Evolutionary conservation across 2,888 invertebrate species (phyloP).

Genomic region (Cantharis rustica): DNA sequence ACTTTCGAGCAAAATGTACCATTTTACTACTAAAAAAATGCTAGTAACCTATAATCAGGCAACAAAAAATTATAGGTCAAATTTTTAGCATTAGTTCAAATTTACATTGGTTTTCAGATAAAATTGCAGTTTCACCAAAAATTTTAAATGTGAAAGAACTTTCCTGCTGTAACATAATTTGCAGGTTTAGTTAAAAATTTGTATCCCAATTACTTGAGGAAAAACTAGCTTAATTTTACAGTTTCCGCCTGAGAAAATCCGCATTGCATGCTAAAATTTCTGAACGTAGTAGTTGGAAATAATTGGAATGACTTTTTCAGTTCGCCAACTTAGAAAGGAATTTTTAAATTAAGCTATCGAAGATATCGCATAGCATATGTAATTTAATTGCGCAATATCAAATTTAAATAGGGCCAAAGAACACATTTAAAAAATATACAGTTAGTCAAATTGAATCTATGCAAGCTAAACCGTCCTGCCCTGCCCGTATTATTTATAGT

Average conservation of each 20-base stretch:
- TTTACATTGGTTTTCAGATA: too few relatives aligned
- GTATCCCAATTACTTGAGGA: not conserved
- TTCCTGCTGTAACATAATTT: not conserved
- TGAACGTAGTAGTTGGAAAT: not conserved
- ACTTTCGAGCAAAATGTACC: too few relatives aligned
- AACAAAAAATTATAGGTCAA: too few relatives aligned
- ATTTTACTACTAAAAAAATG: too few relatives aligned
- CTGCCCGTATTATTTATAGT: not conserved
- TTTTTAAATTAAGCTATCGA: not conserved
- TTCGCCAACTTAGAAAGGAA: not conserved
- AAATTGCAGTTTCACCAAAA: too few relatives aligned
- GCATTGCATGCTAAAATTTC: not conserved
- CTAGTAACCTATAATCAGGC: too few relatives aligned
- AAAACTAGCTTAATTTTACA: not conserved
- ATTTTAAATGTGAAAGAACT: too few relatives aligned
- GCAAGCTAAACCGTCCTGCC: not conserved
- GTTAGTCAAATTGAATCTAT: not conserved
- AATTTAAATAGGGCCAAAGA: not conserved
- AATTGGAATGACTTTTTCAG: not conserved
- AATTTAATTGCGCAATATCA: not conserved
- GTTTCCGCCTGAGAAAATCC: not conserved
- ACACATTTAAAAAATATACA: constrained; percentile 1
- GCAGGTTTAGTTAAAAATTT: not conserved
- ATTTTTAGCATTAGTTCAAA: too few relatives aligned
- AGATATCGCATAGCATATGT: not conserved